Conservation (phyloP, 92 coral and sea anemone genomes). For the Virgularia gustaviana region DNA sequence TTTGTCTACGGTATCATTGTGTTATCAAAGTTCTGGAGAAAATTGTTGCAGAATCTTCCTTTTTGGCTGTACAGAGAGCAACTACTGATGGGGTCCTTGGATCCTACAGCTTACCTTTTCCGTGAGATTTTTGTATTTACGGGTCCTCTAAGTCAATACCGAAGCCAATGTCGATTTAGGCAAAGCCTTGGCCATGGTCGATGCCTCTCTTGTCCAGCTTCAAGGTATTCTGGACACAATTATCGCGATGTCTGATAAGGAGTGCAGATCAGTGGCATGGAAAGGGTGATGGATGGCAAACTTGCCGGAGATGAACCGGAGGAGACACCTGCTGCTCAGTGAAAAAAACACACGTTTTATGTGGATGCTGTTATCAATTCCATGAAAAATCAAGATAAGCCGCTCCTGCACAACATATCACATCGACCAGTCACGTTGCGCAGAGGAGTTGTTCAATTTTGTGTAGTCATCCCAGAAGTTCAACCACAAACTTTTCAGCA, state of each 20-base stretch:
- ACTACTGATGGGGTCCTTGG: not conserved
- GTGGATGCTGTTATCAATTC: not conserved
- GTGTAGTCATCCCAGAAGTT: not conserved
- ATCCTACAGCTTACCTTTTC: conserved; percentile 2
- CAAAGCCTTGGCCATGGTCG: not conserved
- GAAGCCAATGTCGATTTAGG: not conserved
- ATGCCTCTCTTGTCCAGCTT: not conserved
- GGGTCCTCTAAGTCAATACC: not conserved
- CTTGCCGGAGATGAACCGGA: not conserved
- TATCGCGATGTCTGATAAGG: too few relatives aligned
- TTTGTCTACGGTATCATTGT: not conserved
- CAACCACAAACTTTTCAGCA: not conserved
- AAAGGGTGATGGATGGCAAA: not conserved
- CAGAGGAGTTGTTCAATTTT: too few relatives aligned
- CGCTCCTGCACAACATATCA: not conserved
- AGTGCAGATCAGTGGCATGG: not conserved
- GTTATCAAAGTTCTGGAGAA: not conserved
- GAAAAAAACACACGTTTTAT: conserved; percentile 5
- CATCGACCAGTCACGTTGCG: conserved; percentile 8
- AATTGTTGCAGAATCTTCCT: not conserved
- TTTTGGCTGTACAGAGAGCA: not conserved
- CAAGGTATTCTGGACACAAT: not conserved
- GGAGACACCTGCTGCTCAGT: conserved; percentile 1
- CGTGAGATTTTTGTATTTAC: not conserved
- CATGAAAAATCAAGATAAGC: not conserved